Evolutionary conservation across 2,113 vertebrate genomes (phyloP).

Genomic region (Herpailurus yagouaroundi): DNA sequence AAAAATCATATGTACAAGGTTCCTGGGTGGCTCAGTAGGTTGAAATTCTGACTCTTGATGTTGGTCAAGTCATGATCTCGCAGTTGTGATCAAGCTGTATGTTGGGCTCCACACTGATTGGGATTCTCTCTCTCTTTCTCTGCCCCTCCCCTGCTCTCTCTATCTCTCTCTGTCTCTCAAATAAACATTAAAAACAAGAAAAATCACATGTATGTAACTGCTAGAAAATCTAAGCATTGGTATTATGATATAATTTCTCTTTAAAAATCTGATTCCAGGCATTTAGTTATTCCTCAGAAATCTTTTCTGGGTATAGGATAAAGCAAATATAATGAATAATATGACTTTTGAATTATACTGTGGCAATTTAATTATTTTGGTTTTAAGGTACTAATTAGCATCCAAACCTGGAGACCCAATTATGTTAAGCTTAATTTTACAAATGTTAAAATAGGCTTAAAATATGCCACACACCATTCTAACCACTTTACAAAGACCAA

Average conservation of each 20-base stretch:
- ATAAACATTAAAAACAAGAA: background rate
- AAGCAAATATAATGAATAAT: background rate
- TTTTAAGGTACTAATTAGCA: constrained; percentile 18
- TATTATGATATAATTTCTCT: background rate
- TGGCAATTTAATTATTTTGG: background rate
- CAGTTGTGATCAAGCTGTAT: no score
- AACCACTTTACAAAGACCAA: background rate
- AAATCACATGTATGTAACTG: background rate
- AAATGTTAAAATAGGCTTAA: constrained; percentile 10
- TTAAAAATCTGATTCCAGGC: background rate
- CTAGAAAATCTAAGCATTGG: background rate
- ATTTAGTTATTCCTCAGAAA: background rate
- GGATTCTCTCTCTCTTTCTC: no score
- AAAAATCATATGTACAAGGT: background rate
- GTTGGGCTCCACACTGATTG: no score
- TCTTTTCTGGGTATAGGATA: background rate
- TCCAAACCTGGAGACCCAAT: background rate
- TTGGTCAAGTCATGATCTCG: no score
- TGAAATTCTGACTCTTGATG: no score
- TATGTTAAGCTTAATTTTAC: background rate
- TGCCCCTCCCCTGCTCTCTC: no score
- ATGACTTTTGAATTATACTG: background rate
- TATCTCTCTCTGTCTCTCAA: no score
- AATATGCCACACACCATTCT: background rate
- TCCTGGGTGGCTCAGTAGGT: no score